phyloP scores from a whole-genome alignment of 2,113 vertebrate species.

The Misgurnus anguillicaudatus region DNA sequence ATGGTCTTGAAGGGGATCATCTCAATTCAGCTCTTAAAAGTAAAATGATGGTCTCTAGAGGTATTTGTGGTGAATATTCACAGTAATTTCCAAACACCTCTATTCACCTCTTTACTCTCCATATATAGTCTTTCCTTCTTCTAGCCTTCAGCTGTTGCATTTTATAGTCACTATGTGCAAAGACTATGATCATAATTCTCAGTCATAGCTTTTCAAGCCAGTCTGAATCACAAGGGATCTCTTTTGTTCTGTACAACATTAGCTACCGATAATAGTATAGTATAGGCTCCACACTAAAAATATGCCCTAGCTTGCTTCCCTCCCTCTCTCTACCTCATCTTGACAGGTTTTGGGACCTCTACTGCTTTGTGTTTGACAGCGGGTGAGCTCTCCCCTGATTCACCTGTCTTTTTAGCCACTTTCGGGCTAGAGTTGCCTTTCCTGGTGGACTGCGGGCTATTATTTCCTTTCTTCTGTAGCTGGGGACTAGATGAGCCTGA shows the following conservation, averaged over 20 bases:
- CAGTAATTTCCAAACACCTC: slow-evolving; percentile 41
- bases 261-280: slow-evolving; percentile 3
- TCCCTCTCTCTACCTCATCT: slow-evolving; percentile 64
- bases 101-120: slow-evolving; percentile 26
- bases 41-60: slow-evolving; percentile 10
- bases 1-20: not conserved
- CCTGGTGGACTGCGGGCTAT: slow-evolving; percentile 81
- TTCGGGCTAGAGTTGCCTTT: slow-evolving; percentile 81
- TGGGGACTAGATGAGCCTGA: slow-evolving; percentile 85
- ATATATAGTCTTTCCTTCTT: not conserved
- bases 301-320: not conserved
- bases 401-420: slow-evolving; percentile 73
- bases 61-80: slow-evolving; percentile 46
- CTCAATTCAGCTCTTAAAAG: slow-evolving; percentile 9
- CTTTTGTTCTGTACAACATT: slow-evolving; percentile 17
- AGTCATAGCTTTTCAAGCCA: not conserved
- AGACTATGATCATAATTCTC: not conserved
- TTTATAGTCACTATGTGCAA: slow-evolving; percentile 6
- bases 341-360: slow-evolving; percentile 65
- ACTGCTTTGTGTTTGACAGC: slow-evolving; percentile 63
- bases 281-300: not conserved
- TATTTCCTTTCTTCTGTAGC: slow-evolving; percentile 80
- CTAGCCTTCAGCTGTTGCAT: not conserved
- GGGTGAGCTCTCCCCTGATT: slow-evolving; percentile 64
- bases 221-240: slow-evolving; percentile 11